phyloP scores from a whole-genome alignment of 2,113 vertebrate species.

The Pungitius pungitius region DNA sequence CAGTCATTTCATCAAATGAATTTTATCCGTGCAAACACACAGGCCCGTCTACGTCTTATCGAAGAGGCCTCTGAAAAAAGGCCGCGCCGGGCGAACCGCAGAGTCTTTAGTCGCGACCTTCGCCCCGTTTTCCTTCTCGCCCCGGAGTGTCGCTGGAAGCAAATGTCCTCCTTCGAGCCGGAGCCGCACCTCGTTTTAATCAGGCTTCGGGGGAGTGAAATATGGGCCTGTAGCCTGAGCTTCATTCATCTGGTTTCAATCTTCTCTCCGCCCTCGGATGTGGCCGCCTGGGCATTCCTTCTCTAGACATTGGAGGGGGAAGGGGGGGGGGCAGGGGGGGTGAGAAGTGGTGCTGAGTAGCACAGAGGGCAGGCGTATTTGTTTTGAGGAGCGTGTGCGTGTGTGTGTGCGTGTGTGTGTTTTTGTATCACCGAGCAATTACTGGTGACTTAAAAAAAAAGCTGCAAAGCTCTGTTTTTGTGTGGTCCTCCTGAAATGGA shows the following conservation, averaged over 20 bases:
- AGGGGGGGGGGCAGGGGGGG: conserved; percentile 13
- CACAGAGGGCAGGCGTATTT: conserved; percentile 69
- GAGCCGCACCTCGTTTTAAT: conserved; percentile 78
- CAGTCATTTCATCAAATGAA: conserved; percentile 37
- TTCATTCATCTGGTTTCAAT: conserved; percentile 85
- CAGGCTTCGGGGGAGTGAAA: conserved; percentile 80
- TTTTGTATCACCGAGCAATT: conserved; percentile 19
- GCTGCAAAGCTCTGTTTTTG: conserved; percentile 10
- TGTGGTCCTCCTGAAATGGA: not conserved
- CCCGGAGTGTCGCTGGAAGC: conserved; percentile 50
- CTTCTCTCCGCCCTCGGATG: conserved; percentile 76
- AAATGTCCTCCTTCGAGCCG: conserved; percentile 53
- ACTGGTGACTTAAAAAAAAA: conserved; percentile 23
- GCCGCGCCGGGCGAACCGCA: conserved; percentile 33
- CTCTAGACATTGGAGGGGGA: conserved; percentile 55
- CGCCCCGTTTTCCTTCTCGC: conserved; percentile 36
- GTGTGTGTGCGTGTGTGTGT: conserved; percentile 5
- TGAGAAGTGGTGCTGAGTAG: conserved; percentile 38
- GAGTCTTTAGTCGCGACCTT: conserved; percentile 51
- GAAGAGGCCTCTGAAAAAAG: conserved; percentile 19
- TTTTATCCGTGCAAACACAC: not conserved
- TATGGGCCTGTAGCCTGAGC: conserved; percentile 70
- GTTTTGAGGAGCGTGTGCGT: conserved; percentile 47
- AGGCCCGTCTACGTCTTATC: not conserved
- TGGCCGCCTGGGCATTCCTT: conserved; percentile 77